Conservation (phyloP, 1,140 invertebrate species). For the fruit fly (Drosophila melanogaster) region DNA sequence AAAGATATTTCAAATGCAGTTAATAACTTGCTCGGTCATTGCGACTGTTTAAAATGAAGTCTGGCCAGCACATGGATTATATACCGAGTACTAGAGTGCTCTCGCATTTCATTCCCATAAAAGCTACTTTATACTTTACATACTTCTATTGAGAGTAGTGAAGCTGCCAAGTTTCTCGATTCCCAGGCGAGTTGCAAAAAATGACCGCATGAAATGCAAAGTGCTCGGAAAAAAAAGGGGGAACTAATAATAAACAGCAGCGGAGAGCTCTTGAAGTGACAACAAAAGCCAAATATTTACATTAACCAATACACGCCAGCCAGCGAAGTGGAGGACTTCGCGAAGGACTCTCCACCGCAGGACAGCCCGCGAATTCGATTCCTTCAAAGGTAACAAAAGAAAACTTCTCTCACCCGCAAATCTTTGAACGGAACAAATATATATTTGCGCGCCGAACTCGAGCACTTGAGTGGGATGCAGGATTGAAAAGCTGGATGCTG, state of each 20-base stretch:
- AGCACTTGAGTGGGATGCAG: slow-evolving; percentile 57
- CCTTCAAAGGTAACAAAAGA: slow-evolving; percentile 23
- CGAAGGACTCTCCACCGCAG: slow-evolving; percentile 43
- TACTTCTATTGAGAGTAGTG: not conserved
- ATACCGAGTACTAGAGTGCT: too few species aligned
- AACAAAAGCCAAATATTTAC: slow-evolving; percentile 78
- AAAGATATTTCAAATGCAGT: too few species aligned
- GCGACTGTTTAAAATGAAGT: too few species aligned
- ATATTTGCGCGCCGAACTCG: slow-evolving; percentile 47
- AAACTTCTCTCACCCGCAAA: slow-evolving; percentile 64
- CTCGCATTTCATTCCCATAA: too few species aligned
- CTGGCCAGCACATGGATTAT: too few species aligned
- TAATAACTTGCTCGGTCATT: too few species aligned
- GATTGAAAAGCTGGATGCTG: slow-evolving; percentile 18
- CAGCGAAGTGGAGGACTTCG: slow-evolving; percentile 41
- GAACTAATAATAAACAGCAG: slow-evolving; percentile 60
- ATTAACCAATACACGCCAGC: slow-evolving; percentile 53
- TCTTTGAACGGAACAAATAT: slow-evolving; percentile 49
- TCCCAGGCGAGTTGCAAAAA: slow-evolving; percentile 17
- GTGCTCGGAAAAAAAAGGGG: slow-evolving; percentile 11
- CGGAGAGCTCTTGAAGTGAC: slow-evolving; percentile 72
- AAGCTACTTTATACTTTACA: not conserved
- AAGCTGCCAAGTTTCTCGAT: not conserved
- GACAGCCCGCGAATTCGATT: slow-evolving; percentile 24
- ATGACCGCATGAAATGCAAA: slow-evolving; percentile 6